Conservation (phyloP, 92 coral and sea anemone genomes). For the Siderastrea radians region DNA sequence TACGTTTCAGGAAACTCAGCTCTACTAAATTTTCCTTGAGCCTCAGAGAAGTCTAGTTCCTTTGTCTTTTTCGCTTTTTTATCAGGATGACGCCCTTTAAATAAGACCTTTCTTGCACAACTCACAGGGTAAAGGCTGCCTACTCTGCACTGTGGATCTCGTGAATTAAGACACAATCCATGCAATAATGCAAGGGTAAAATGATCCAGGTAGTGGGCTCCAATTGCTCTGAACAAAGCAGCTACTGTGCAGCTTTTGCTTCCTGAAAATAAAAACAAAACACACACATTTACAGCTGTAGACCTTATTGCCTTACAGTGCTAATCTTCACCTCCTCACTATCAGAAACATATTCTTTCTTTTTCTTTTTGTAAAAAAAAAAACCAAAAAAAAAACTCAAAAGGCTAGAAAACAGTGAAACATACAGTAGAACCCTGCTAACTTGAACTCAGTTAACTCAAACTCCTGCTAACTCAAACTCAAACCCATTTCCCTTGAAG, state of each 20-base stretch:
- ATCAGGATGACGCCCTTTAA: neutral
- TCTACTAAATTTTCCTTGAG: neutral
- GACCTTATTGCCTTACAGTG: too few relatives aligned
- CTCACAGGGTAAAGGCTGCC: constrained; percentile 54
- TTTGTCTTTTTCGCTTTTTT: neutral
- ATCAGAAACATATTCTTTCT: too few relatives aligned
- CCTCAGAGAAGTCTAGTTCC: neutral
- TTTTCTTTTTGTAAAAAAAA: too few relatives aligned
- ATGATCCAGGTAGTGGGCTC: constrained; percentile 52
- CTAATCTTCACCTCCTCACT: too few relatives aligned
- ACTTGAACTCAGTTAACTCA: too few relatives aligned
- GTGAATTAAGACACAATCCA: constrained; percentile 12
- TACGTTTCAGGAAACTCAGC: constrained; percentile 25
- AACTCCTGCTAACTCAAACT: too few relatives aligned
- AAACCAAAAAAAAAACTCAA: too few relatives aligned
- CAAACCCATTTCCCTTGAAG: too few relatives aligned
- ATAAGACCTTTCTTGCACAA: neutral
- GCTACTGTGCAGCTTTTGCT: neutral
- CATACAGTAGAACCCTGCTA: too few relatives aligned
- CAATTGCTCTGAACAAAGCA: constrained; percentile 41
- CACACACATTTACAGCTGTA: too few relatives aligned
- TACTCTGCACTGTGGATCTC: constrained; percentile 22
- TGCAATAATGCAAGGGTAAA: constrained; percentile 15
- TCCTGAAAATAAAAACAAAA: neutral
- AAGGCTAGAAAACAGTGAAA: too few relatives aligned